Conservation (phyloP, 2,113 vertebrate genomes). For the Trematocara stigmaticum region DNA sequence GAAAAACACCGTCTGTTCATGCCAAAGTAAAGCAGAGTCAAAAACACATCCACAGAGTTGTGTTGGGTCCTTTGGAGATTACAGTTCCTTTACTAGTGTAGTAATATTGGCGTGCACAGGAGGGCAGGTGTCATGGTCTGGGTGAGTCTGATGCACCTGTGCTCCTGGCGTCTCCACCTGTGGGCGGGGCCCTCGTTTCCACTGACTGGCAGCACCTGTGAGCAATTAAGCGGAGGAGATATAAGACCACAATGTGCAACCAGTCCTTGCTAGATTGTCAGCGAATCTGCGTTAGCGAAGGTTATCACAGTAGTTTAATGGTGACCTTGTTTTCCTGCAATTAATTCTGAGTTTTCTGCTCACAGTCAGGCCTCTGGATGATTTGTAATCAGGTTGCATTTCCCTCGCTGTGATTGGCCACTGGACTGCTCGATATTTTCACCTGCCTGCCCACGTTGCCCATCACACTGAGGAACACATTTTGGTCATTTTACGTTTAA, state of each 20-base stretch:
- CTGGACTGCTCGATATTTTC: rapidly evolving
- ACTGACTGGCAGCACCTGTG: rapidly evolving
- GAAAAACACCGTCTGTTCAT: rapidly evolving
- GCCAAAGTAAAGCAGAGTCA: rapidly evolving
- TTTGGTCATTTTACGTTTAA: rapidly evolving
- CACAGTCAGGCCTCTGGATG: not conserved
- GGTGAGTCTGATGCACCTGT: not conserved
- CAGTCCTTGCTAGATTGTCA: rapidly evolving
- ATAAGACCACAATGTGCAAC: not conserved
- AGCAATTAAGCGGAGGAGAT: rapidly evolving
- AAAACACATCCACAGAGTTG: not conserved
- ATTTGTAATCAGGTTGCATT: too few species aligned
- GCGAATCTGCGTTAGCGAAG: rapidly evolving
- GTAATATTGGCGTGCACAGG: rapidly evolving
- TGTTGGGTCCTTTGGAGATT: rapidly evolving
- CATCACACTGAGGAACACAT: rapidly evolving
- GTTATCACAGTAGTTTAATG: not conserved
- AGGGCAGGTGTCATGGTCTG: not conserved
- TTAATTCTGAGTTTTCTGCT: not conserved
- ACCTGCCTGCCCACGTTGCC: not conserved
- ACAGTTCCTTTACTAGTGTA: not conserved
- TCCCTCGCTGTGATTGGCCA: too few species aligned
- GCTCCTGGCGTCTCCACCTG: rapidly evolving
- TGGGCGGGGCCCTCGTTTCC: rapidly evolving
- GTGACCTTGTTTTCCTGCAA: not conserved